These are phyloP conservation scores for Pinctada fucata DNA, from an alignment of 2,888 invertebrate species.

Conservation along the genomic window DNA sequence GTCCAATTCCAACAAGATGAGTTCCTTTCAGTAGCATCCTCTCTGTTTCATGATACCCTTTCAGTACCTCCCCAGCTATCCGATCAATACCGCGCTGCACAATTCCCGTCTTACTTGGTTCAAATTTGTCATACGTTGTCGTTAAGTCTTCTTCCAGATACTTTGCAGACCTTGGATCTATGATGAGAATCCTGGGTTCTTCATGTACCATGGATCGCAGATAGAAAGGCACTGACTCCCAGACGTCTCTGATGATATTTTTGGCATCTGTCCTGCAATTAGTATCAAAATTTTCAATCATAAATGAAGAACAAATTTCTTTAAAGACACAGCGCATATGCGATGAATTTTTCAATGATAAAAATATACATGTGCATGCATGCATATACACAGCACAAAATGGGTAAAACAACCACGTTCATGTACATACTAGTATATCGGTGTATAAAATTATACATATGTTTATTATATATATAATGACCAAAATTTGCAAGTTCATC, in stretches of 20 bases:
- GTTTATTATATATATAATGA: no score
- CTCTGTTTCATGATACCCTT: constrained; percentile 91
- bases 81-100: constrained; percentile 91
- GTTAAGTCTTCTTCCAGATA: constrained; percentile 84
- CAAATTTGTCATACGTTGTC: constrained; percentile 89
- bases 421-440: no score
- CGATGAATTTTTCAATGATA: no score
- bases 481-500: no score
- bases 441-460: no score
- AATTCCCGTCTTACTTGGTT: constrained; percentile 86
- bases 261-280: constrained; percentile 84
- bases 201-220: constrained; percentile 74
- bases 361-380: no score
- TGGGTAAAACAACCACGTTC: no score
- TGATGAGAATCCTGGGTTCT: constrained; percentile 83
- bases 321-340: no score
- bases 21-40: constrained; percentile 90
- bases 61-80: constrained; percentile 87
- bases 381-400: no score
- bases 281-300: background rate
- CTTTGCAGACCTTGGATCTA: constrained; percentile 84
- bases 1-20: constrained; percentile 88
- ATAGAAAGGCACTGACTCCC: constrained; percentile 89
- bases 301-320: background rate
- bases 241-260: constrained; percentile 86